Conservation (phyloP, 1,140 invertebrate species). For the Drosophila lowei region DNA sequence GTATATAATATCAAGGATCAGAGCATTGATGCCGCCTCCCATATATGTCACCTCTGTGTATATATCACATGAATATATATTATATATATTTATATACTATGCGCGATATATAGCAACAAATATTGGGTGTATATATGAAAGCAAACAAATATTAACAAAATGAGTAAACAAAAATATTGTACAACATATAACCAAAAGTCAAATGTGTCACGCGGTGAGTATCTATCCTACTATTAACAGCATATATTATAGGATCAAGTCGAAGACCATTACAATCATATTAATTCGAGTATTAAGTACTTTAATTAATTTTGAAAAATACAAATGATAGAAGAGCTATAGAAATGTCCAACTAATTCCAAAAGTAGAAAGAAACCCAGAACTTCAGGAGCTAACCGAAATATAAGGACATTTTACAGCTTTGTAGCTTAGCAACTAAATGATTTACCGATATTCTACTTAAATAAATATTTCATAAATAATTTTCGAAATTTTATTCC, state of each 20-base stretch:
- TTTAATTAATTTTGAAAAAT: too few relatives aligned
- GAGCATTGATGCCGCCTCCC: conserved; percentile 48
- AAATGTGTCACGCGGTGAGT: conserved; percentile 69
- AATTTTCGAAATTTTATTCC: conserved; percentile 1
- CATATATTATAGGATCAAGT: background rate
- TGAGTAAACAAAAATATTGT: conserved; percentile 54
- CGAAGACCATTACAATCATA: background rate
- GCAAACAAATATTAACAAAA: conserved; percentile 32
- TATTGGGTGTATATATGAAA: conserved; percentile 56
- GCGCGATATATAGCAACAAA: conserved; percentile 60
- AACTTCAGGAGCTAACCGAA: background rate
- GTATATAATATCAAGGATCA: conserved; percentile 15
- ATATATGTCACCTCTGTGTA: conserved; percentile 68
- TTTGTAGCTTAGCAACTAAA: too few relatives aligned
- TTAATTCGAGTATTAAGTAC: too few relatives aligned
- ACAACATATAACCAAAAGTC: conserved; percentile 73
- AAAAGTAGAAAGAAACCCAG: background rate
- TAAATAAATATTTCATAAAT: background rate
- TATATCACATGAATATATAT: conserved; percentile 48
- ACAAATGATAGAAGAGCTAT: background rate
- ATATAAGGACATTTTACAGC: too few relatives aligned
- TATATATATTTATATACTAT: conserved; percentile 46
- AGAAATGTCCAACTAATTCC: background rate
- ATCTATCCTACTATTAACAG: background rate
- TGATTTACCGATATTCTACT: too few relatives aligned